phyloP scores from a whole-genome alignment of 1,140 invertebrate genomes.

The Anoplolepis gracilipes region DNA sequence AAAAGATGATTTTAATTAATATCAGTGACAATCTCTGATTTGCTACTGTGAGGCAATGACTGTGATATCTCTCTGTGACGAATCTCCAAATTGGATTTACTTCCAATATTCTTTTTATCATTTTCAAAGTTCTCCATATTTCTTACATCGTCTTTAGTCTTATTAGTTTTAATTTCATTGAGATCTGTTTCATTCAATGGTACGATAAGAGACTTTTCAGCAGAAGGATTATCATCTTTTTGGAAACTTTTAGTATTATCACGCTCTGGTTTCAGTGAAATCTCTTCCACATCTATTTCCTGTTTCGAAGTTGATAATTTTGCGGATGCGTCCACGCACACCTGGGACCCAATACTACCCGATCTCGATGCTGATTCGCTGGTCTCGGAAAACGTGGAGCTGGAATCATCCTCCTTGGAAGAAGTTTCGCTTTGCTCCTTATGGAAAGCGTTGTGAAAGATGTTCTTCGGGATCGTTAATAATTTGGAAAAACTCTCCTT shows the following conservation, averaged over 20 bases:
- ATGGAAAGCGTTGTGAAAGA: slow-evolving; percentile 82
- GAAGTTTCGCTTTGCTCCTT: slow-evolving; percentile 71
- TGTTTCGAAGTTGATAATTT: slow-evolving; percentile 30
- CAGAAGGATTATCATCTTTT: not conserved
- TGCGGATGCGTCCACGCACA: slow-evolving; percentile 28
- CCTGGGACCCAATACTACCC: slow-evolving; percentile 72
- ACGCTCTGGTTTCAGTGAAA: slow-evolving; percentile 34
- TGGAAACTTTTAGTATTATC: not conserved
- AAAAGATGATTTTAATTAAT: slow-evolving; percentile 42
- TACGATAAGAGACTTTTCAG: not conserved
- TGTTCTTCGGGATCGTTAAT: slow-evolving; percentile 81
- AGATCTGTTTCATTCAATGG: not conserved
- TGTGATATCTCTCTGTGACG: slow-evolving; percentile 64
- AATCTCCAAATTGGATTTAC: slow-evolving; percentile 2
- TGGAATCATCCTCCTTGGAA: slow-evolving; percentile 60
- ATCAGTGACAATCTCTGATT: slow-evolving; percentile 57
- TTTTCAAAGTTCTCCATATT: slow-evolving; percentile 1
- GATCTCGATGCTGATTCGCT: slow-evolving; percentile 73
- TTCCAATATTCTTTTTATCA: not conserved
- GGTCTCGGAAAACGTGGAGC: slow-evolving; percentile 58
- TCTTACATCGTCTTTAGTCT: not conserved
- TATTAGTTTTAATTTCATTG: not conserved
- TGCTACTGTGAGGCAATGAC: slow-evolving; percentile 20
- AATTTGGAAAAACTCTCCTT: slow-evolving; percentile 81
- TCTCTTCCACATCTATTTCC: slow-evolving; percentile 9